phyloP scores from a whole-genome alignment of 1,140 invertebrate species.

The Lanistes nyassanus region DNA sequence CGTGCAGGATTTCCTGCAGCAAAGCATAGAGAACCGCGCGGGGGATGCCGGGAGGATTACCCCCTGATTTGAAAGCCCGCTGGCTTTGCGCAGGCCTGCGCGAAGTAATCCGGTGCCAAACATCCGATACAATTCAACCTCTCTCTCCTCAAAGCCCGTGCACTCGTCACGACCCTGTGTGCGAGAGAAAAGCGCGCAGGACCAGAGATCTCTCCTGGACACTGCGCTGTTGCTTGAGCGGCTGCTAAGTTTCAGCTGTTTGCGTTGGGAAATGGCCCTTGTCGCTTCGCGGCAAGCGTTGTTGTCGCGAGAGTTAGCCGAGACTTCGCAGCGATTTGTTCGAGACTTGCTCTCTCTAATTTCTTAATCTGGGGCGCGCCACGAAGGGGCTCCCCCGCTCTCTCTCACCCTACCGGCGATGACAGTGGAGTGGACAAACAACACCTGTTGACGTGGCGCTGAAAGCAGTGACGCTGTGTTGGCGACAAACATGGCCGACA shows the following conservation, averaged over 20 bases:
- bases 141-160: constrained; percentile 13
- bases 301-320: constrained; percentile 22
- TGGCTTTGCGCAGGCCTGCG: constrained; percentile 2
- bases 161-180: not conserved
- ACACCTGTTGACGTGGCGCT: constrained; percentile 17
- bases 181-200: not conserved
- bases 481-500: constrained; percentile 9
- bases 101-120: constrained; percentile 11
- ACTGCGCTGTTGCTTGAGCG: not conserved
- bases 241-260: constrained; percentile 2
- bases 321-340: constrained; percentile 11
- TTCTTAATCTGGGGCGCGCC: constrained; percentile 21
- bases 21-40: too few relatives aligned
- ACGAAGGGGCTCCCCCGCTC: not conserved
- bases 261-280: constrained; percentile 19
- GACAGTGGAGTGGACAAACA: not conserved
- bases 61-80: not conserved
- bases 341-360: constrained; percentile 23
- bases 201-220: not conserved
- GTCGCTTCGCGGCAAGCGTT: constrained; percentile 15
- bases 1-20: too few relatives aligned
- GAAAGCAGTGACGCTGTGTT: not conserved
- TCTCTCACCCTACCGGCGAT: not conserved
- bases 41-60: constrained; percentile 3
- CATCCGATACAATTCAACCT: constrained; percentile 12